Base-by-base conservation (phyloP, 2,888 invertebrate genomes). In the Sphecodes monilicornis region DNA sequence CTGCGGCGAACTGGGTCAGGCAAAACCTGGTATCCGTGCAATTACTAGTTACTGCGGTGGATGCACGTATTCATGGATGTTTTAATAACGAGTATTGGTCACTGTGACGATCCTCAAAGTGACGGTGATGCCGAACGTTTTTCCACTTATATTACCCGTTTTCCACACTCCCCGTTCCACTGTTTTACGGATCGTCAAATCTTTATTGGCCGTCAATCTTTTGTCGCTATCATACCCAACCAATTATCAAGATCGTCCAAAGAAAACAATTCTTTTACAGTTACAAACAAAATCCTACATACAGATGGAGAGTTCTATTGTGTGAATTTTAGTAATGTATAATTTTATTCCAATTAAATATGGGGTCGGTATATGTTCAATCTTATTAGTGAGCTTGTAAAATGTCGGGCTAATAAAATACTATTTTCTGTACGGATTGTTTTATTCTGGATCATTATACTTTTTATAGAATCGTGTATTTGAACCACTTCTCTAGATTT, bases 21-120 rank as follows among this genome's bases (percentile, higher is more conserved):
- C 68, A 26, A 73, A 82, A 82, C 50, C 76, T 69, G 69, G 60
- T 80, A 73, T 73, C 57, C 50, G 57, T 76, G 82, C 69, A 83
- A 83, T 83, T 76, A 83, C 76, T 16, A 69, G 83, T 36, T 72
- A 68, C 57, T 29, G 22, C 22, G 54, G 57, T 32, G 22, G 70
- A 76, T 76, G 54, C 72, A 29, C 18, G 68, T 68, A 60, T 82
- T 76, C 41, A 60, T 60, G 13, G 13, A 50, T 54, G 60, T 50
- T 73, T 70, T 70, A 70, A 70, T 70, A 70, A 70, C 43, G 43
- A 43, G 26, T 18, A 70, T 70, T 43, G 43, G 26, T 70, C 70
- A 29, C 10, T 70, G 29, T n/a, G 39, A 68, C 26, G 43, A 70
- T 16, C 43, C 26, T 26, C 70, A 43, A 26, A 43, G 41, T 16